Evolutionary conservation across 2,797 vertebrate species (phyloP).

Genomic region (Gastrophryne carolinensis): DNA sequence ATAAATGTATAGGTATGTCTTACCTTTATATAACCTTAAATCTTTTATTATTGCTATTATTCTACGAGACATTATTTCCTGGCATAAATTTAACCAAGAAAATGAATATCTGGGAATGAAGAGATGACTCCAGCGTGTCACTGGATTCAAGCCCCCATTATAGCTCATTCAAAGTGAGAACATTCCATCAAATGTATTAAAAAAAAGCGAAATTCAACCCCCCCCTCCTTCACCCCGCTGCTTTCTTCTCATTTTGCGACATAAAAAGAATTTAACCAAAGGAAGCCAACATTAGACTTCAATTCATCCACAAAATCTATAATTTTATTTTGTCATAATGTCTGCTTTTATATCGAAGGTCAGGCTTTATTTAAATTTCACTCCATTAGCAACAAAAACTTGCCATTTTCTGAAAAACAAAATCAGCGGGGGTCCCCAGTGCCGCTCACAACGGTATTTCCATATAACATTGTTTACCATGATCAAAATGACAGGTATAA

Average conservation of each 20-base stretch:
- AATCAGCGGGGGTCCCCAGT: slow-evolving; percentile 90
- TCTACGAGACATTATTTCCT: no score
- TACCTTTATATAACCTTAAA: no score
- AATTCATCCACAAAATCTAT: slow-evolving; percentile 80
- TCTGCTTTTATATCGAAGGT: slow-evolving; percentile 86
- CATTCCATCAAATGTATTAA: slow-evolving; percentile 75
- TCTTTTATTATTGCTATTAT: no score
- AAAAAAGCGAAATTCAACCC: slow-evolving; percentile 64
- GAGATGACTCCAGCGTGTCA: no score
- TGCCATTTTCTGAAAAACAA: slow-evolving; percentile 93
- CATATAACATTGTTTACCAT: slow-evolving; percentile 83
- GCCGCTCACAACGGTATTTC: slow-evolving; percentile 81
- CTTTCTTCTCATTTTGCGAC: slow-evolving; percentile 75
- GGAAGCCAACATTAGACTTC: slow-evolving; percentile 80
- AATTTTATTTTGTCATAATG: slow-evolving; percentile 89
- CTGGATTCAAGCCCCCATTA: neutral
- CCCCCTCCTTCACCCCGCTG: slow-evolving; percentile 58
- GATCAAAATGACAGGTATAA: slow-evolving; percentile 89
- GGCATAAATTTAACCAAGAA: neutral
- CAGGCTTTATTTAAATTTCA: slow-evolving; percentile 93
- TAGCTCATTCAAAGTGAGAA: slow-evolving; percentile 65
- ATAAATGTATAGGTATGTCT: no score
- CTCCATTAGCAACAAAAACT: slow-evolving; percentile 90
- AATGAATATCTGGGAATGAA: neutral
- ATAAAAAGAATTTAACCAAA: slow-evolving; percentile 81